These are phyloP conservation scores for Bergia sp. DNA, from an alignment of 92 coral and sea anemone genomes.

Conservation along the genomic window DNA sequence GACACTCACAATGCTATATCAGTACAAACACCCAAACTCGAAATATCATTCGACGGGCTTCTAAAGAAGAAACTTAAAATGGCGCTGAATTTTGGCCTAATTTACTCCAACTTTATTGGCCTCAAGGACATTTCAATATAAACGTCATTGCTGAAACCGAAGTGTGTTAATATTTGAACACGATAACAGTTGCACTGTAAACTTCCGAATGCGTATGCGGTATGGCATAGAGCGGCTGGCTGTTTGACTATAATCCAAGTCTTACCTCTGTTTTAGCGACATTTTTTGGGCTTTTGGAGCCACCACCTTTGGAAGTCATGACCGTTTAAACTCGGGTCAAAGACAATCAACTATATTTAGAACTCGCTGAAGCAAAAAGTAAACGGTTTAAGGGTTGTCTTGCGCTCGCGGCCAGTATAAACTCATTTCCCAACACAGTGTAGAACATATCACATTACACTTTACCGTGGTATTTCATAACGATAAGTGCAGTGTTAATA, in stretches of 20 bases:
- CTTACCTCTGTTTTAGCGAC: slow-evolving; percentile 24
- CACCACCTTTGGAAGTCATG: slow-evolving; percentile 31
- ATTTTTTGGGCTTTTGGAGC: slow-evolving; percentile 26
- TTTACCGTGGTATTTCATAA: background rate
- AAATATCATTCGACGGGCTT: background rate
- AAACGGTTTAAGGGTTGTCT: background rate
- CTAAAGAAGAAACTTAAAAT: background rate
- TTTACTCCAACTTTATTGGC: background rate
- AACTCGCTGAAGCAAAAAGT: background rate
- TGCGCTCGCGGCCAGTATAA: background rate
- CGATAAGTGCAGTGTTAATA: slow-evolving; percentile 6
- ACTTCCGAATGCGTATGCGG: background rate
- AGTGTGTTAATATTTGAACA: slow-evolving; percentile 32
- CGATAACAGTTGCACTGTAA: background rate
- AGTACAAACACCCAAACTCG: background rate
- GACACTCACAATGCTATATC: background rate
- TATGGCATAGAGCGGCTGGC: background rate
- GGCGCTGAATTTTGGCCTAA: background rate
- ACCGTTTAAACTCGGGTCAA: background rate
- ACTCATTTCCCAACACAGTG: background rate
- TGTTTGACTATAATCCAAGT: background rate
- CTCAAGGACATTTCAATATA: background rate
- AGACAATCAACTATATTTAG: background rate
- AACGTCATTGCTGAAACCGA: background rate
- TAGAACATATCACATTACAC: slow-evolving; percentile 22